Base-by-base conservation (phyloP, 2,888 invertebrate species). In the Corbicula japonica region DNA sequence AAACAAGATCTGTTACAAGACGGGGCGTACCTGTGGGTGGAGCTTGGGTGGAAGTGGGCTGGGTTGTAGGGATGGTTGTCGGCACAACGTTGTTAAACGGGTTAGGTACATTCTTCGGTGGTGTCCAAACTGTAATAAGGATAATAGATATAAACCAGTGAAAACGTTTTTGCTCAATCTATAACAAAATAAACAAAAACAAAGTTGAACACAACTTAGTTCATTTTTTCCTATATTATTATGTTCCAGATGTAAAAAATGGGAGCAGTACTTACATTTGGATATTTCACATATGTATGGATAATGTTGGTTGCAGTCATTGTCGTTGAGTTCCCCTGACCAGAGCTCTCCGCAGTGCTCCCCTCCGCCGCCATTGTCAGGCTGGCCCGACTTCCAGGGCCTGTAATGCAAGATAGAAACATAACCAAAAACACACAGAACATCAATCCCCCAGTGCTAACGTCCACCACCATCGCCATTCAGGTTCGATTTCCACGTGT, bases 281-380 rank as follows among this genome's bases (percentile, higher is more conserved):
- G 80, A 61, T 62, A 80, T 83, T 60, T 87, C 86, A 70, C 87
- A 87, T n/a, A 87, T 85, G 44, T 85, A 87, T 2, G 85, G 85
- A 28, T 85, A 80, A 18, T 77, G 78, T 44, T 83, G 77, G 52
- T 78, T 80, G 69, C 87, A 87, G 56, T 85, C 74, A 62, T 84
- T 83, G 46, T 87, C 87, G 52, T 87, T 87, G 48, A 87, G 70
- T 56, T 86, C 85, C 0, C 80, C 80, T 50, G 83, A 80, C 71
- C 84, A 85, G 34, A 87, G 73, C 69, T 87, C 87, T 2, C 84
- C 87, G 52, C 87, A 87, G 63, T 87, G 87, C 71, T 87, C 87
- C 2, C 28, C 32, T 8, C 76, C 73, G 8, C 78, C 80, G 23
- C 66, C 76, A 61, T 87, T 87, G 52, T 87, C 87, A 0, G 87